These are phyloP conservation scores for Acanthurus tractus DNA, from an alignment of 2,797 vertebrate genomes.

Conservation along the genomic window DNA sequence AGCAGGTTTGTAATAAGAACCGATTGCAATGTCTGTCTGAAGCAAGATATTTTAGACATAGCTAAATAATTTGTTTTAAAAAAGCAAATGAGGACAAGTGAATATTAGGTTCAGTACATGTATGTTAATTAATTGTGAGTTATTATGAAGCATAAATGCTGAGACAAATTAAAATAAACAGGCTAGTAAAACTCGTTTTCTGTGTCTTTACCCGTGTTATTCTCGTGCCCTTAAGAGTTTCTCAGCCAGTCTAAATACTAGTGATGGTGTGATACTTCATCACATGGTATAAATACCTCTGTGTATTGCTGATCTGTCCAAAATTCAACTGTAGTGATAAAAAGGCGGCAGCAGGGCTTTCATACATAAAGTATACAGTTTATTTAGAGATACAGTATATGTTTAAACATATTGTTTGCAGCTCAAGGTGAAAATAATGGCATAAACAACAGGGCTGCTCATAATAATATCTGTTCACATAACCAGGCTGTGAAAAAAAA, in stretches of 20 bases:
- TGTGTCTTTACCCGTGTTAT: conserved; percentile 20
- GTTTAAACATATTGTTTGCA: conserved; percentile 71
- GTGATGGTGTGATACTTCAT: conserved; percentile 50
- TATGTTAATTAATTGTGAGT: conserved; percentile 5
- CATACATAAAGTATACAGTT: conserved; percentile 67
- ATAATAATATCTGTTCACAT: conserved; percentile 96
- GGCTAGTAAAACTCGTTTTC: background rate
- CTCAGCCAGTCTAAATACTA: conserved; percentile 45
- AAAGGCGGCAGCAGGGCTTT: conserved; percentile 38
- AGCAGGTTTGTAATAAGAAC: conserved; percentile 51
- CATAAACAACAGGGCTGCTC: conserved; percentile 92
- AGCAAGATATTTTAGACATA: background rate
- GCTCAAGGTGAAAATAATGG: conserved; percentile 94
- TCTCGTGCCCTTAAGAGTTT: conserved; percentile 19
- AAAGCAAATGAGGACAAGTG: no score
- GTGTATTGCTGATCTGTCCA: conserved; percentile 59
- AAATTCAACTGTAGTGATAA: conserved; percentile 46
- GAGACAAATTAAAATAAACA: conserved; percentile 1
- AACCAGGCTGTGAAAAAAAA: conserved; percentile 88
- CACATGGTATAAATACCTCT: conserved; percentile 56
- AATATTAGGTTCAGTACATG: background rate
- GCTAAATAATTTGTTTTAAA: no score
- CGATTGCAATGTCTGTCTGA: conserved; percentile 36
- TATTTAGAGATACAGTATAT: conserved; percentile 50
- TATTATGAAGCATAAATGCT: conserved; percentile 4